phyloP scores from a whole-genome alignment of 2,888 invertebrate species.

The Cerastoderma edule region DNA sequence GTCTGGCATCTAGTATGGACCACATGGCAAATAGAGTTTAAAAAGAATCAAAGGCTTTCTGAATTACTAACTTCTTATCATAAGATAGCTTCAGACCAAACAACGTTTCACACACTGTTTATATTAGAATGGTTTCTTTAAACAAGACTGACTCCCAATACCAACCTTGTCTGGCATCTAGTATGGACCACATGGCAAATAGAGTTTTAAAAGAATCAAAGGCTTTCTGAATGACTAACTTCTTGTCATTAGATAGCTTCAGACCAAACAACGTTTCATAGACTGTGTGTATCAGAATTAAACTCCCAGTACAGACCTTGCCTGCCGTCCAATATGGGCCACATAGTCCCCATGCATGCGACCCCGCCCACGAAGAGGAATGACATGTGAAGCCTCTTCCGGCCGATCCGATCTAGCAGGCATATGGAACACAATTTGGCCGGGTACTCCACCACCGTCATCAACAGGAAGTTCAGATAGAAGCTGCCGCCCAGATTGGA shows the following conservation, averaged over 20 bases:
- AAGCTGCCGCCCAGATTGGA: conserved; percentile 65
- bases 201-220: too few relatives aligned
- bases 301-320: conserved; percentile 29
- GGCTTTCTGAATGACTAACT: too few relatives aligned
- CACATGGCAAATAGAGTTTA: too few relatives aligned
- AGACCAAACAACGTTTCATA: background rate
- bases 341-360: conserved; percentile 87
- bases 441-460: conserved; percentile 65
- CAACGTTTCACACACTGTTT: background rate
- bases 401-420: conserved; percentile 63
- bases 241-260: background rate
- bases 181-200: too few relatives aligned
- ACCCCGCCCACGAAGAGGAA: conserved; percentile 63
- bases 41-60: too few relatives aligned
- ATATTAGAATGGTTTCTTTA: background rate
- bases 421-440: conserved; percentile 57
- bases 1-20: too few relatives aligned
- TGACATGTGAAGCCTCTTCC: conserved; percentile 56
- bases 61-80: too few relatives aligned
- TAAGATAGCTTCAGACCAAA: too few relatives aligned
- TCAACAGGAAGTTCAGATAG: conserved; percentile 66
- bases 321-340: conserved; percentile 55
- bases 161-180: too few relatives aligned
- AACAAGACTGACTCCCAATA: too few relatives aligned
- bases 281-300: background rate